Base-by-base conservation (phyloP, 1,140 invertebrate species). In the Drosophila teissieri region DNA sequence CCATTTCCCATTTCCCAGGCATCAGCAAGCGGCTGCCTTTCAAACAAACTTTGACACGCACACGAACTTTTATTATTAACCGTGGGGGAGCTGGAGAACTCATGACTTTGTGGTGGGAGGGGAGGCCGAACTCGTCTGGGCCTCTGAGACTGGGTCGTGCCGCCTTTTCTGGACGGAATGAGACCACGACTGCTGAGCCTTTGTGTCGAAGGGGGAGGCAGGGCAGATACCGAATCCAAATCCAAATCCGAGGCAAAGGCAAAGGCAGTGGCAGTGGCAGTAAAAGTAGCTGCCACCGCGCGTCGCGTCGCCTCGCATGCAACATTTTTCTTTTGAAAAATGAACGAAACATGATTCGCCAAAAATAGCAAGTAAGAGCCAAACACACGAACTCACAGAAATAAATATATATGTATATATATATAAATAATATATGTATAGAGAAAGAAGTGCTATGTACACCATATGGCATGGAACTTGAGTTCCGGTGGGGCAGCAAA, bases 321-420 rank as follows among this genome's bases (percentile, higher is more conserved):
- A 89, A 89, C 84, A 84, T 88, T 88, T 88, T 88, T 89, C 84
- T 89, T 91, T 91, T 91, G 89, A 91, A 89, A 91, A 91, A 91
- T 91, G 89, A 91, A 84, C 78, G 73, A 78, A 91, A 89, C 84
- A 91, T 91, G 89, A 91, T 91, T 91, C 82, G 89, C 89, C 81
- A 91, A 78, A 78, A 76, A 75, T 49, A 75, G 51, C 52, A 19
- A 19, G 19, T 2, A 44, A 52, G 53, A 44, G 48, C 63, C 24
- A 39, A 48, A 69, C 24, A 73, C 44, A 76, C 24, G 44, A 27
- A 46, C n/a, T 51, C 36, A 64, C n/a, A 53, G 14, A 61, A 19
- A 42, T n/a, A 64, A 55, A 64, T 63, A 77, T 34, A 64, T 63
- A 77, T 34, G 22, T 67, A 58, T 0, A 12, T 37, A 37, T 37